These are phyloP conservation scores for Dicerorhinus sumatrensis DNA, from an alignment of 2,113 vertebrate species.

Conservation along the genomic window DNA sequence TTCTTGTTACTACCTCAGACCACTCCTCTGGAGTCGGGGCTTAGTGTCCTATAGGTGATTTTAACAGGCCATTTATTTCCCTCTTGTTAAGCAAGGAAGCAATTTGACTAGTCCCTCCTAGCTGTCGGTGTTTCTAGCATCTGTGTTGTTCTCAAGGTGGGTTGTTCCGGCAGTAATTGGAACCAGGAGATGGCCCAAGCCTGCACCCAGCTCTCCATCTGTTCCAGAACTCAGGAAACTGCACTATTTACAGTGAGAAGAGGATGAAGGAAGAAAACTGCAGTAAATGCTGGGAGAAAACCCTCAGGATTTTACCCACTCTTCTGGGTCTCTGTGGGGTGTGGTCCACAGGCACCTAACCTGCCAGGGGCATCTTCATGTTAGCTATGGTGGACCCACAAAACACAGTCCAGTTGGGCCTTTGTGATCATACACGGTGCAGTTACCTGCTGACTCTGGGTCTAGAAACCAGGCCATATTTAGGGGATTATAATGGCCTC, in stretches of 20 bases:
- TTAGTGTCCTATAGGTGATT: not conserved
- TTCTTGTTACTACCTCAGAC: not conserved
- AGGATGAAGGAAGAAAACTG: not conserved
- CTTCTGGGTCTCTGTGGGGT: not conserved
- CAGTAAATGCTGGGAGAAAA: not conserved
- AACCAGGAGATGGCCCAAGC: not conserved
- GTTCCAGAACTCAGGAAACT: not conserved
- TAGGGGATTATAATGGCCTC: not conserved
- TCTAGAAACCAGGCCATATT: not conserved
- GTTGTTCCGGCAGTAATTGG: not conserved
- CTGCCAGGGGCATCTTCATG: not conserved
- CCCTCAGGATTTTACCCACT: not conserved
- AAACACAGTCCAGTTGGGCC: not conserved
- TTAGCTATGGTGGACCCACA: not conserved
- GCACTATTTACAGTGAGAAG: not conserved
- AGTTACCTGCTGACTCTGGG: not conserved
- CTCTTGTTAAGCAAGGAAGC: not conserved
- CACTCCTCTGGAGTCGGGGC: not conserved
- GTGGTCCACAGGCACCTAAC: not conserved
- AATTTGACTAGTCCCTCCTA: accelerated
- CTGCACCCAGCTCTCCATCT: conserved; percentile 6
- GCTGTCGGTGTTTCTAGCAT: not conserved
- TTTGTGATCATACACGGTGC: not conserved
- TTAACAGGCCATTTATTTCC: not conserved
- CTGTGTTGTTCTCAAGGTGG: not conserved